Percentiles rank a stretch among this genome's conserved stretches.
phyloP scores from a whole-genome alignment of 2,113 vertebrate genomes.

The Sarotherodon lohbergeri region DNA sequence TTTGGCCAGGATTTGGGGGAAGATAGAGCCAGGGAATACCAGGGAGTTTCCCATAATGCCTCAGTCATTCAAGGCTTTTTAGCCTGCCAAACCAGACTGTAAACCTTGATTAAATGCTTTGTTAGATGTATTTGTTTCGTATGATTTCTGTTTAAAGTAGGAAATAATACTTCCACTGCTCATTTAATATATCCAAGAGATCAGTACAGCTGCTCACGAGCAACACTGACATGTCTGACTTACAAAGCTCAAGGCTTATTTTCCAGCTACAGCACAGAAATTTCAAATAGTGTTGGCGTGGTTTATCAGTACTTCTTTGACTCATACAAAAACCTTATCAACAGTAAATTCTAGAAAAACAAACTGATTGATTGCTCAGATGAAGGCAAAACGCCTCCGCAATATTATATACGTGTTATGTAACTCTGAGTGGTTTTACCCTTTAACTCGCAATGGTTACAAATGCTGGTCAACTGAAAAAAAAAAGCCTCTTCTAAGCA shows the following conservation, averaged over 20 bases:
- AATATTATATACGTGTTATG: background rate
- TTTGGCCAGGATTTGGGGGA: background rate
- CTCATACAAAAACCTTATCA: background rate
- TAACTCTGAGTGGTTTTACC: background rate
- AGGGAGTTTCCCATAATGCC: conserved; percentile 45
- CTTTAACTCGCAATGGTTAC: background rate
- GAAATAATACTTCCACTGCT: background rate
- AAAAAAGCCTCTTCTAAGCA: background rate
- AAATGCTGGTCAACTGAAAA: background rate
- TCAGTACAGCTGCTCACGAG: background rate
- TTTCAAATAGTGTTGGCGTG: background rate
- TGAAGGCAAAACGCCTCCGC: background rate
- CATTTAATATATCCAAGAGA: background rate
- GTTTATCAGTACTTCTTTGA: background rate
- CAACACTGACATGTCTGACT: background rate
- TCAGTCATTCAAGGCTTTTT: background rate
- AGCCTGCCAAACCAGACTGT: background rate
- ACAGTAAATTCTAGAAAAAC: background rate
- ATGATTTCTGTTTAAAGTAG: background rate
- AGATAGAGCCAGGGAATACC: background rate
- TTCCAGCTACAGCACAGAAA: background rate
- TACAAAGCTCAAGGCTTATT: background rate
- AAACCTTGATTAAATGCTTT: background rate
- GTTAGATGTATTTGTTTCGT: background rate
- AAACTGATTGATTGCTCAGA: background rate